Evolutionary conservation across 2,113 vertebrate genomes (phyloP), one percentile per base, ranked within the genome.

Genomic region (Alces alces): DNA sequence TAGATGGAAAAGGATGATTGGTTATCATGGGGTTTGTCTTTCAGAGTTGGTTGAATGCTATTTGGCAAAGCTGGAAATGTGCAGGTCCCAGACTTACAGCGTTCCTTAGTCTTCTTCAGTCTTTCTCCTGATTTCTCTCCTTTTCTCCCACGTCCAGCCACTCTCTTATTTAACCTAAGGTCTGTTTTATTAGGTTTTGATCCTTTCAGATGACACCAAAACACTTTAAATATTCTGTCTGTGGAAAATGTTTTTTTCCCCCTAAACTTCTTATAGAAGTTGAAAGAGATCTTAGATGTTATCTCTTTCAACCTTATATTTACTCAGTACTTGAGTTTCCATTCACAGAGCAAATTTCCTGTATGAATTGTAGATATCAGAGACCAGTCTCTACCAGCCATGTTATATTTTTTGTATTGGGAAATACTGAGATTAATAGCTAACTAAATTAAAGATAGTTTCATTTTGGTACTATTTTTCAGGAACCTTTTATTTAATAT

Each of bases 21-120:
- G 6, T 39, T 93, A 10, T 91, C 84, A 73, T 11, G 61, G 86
- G 61, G 78, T 93, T 95, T 95, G n/a, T 73, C 45, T 93, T 94
- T 91, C 52, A 89, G 86, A 95, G 66, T n/a, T 57, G n/a, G 84
- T 43, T 86, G 93, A 45, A 76, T 15, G 30, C 30, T 14, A 1
- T 95, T 80, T 93, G 57, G 92, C 83, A 84, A 70, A 93, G 86
- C 60, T 95, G 91, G 95, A 89, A 89, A 45, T 7, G 30, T 36
- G 11, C 16, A n/a, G 39, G 47, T 61, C 43, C 33, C 66, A 90
- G 82, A 79, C 14, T 10, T 23, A n/a, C 2, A 7, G 19, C 33
- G 45, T 61, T 95, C 78, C 61, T 70, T 43, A 13, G 27, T 78
- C 7, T 78, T 86, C 64, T 30, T 30, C 4, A 52, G 43, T n/a